Conservation (phyloP, 2,797 vertebrate genomes). For the Paedocypris micromegethes region DNA sequence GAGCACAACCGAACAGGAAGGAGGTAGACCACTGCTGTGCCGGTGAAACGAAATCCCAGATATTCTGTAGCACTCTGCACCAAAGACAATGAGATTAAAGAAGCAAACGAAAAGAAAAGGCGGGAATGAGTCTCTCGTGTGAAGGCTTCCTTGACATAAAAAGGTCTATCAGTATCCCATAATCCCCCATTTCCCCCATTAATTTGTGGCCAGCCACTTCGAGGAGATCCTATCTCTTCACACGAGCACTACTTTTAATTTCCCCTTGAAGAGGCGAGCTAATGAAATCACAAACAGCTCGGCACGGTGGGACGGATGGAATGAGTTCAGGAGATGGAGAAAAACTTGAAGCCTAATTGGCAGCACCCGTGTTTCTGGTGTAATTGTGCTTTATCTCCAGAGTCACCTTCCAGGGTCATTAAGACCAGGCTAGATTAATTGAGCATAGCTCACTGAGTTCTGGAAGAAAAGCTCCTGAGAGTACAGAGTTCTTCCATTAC, state of each 20-base stretch:
- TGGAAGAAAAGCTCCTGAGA: conserved; percentile 43
- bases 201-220: conserved; percentile 43
- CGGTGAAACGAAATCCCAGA: conserved; percentile 16
- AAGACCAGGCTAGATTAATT: conserved; percentile 72
- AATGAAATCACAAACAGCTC: conserved; percentile 75
- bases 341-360: conserved; percentile 72
- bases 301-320: conserved; percentile 61
- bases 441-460: conserved; percentile 58
- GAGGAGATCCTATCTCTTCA: conserved; percentile 45
- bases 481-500: conserved; percentile 67
- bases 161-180: conserved; percentile 32
- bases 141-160: conserved; percentile 25
- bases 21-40: conserved; percentile 1
- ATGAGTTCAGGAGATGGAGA: conserved; percentile 57
- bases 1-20: conserved; percentile 6
- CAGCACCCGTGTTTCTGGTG: conserved; percentile 72
- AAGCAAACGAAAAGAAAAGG: conserved; percentile 7
- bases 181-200: conserved; percentile 36
- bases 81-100: conserved; percentile 34
- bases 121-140: conserved; percentile 9
- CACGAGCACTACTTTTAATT: conserved; percentile 57
- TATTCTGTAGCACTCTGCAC: conserved; percentile 12
- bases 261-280: conserved; percentile 68
- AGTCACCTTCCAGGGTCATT: conserved; percentile 79
- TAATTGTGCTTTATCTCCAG: conserved; percentile 74